Evolutionary conservation across 2,888 invertebrate species (phyloP).

Genomic region (Drosophila niveifrons): DNA sequence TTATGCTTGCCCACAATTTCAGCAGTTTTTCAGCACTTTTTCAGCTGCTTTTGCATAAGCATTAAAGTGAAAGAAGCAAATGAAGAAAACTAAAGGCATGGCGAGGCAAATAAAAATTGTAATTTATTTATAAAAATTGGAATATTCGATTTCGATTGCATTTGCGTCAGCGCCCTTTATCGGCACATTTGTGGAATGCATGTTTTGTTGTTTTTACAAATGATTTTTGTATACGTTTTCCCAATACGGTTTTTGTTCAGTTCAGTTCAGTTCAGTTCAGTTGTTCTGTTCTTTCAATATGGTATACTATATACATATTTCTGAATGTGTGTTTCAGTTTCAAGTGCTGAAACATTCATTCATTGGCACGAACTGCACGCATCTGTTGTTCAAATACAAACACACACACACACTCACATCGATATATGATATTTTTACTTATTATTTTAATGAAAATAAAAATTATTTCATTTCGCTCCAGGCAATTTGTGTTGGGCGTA

Average conservation of each 20-base stretch:
- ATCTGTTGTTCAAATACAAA: conserved; percentile 51
- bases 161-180: conserved; percentile 68
- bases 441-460: conserved; percentile 10
- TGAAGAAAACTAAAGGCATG: not conserved
- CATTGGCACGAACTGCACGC: conserved; percentile 71
- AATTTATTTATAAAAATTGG: conserved; percentile 48
- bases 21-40: not conserved
- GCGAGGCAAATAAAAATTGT: conserved; percentile 19
- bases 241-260: conserved; percentile 7
- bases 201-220: conserved; percentile 59
- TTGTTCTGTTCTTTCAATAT: conserved; percentile 19
- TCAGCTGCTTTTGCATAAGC: conserved; percentile 35
- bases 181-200: conserved; percentile 49
- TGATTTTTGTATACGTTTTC: conserved; percentile 52
- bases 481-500: not conserved
- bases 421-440: conserved; percentile 27
- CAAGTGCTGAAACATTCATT: conserved; percentile 68
- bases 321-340: conserved; percentile 35
- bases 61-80: conserved; percentile 5
- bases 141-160: conserved; percentile 49
- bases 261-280: not conserved
- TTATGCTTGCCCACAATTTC: conserved; percentile 5
- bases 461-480: conserved; percentile 16
- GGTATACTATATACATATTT: conserved; percentile 26
- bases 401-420: not conserved